Percentiles rank a stretch among this genome's conserved stretches.
These are phyloP conservation scores for Drosophila melanica DNA, from an alignment of 1,140 invertebrate species.

Conservation along the genomic window DNA sequence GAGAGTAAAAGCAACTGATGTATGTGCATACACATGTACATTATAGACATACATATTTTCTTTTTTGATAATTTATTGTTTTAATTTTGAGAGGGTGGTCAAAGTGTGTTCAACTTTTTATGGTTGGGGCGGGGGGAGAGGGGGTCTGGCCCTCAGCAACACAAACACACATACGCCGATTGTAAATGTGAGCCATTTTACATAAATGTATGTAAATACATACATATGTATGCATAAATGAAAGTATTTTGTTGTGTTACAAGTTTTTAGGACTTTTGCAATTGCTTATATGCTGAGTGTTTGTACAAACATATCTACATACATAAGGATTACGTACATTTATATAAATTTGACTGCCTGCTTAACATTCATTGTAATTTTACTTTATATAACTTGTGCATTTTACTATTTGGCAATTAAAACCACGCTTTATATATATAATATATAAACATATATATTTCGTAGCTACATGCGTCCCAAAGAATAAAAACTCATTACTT, in stretches of 20 bases:
- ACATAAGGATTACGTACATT: constrained; percentile 9
- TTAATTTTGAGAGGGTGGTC: constrained; percentile 65
- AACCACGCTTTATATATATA: constrained; percentile 59
- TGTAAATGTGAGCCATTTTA: constrained; percentile 21
- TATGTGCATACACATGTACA: constrained; percentile 37
- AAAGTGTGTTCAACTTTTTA: constrained; percentile 47
- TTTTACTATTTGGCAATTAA: constrained; percentile 67
- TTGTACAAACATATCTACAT: constrained; percentile 10
- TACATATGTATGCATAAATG: constrained; percentile 11
- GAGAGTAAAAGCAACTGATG: constrained; percentile 53
- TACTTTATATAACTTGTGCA: constrained; percentile 74
- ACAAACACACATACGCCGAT: constrained; percentile 25
- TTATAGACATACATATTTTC: constrained; percentile 29
- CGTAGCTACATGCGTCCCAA: constrained; percentile 14
- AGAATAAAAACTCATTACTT: constrained; percentile 36
- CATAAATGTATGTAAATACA: constrained; percentile 10
- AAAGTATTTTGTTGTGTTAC: constrained; percentile 36
- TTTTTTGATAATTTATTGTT: constrained; percentile 75
- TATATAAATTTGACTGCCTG: constrained; percentile 52
- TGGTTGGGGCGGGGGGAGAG: constrained; percentile 6
- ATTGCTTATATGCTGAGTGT: constrained; percentile 32
- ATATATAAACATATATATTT: constrained; percentile 18
- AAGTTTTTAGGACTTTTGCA: constrained; percentile 22
- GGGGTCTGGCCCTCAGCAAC: constrained; percentile 27
- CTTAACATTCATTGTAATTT: constrained; percentile 51